Evolutionary conservation across 2,113 vertebrate species (phyloP).

Genomic region (Struthidea cinerea): DNA sequence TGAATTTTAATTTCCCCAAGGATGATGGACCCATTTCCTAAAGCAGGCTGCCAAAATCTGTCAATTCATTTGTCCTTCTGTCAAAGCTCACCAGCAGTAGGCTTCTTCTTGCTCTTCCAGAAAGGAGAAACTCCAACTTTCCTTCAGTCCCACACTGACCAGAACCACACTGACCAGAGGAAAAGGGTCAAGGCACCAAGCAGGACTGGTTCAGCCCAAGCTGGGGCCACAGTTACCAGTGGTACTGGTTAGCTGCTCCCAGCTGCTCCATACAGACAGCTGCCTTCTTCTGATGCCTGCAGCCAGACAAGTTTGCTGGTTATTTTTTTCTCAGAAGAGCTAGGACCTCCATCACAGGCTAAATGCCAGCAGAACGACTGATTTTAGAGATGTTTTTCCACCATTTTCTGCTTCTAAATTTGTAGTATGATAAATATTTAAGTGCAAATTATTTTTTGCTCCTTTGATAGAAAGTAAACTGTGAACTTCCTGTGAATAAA

Average conservation of each 20-base stretch:
- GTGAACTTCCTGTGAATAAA: not conserved
- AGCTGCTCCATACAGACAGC: not conserved
- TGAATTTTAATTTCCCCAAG: not conserved
- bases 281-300: not conserved
- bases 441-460: not conserved
- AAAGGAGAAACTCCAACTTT: not conserved
- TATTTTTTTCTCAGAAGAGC: not conserved
- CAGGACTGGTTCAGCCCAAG: not conserved
- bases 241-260: not conserved
- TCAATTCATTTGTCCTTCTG: not conserved
- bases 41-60: not conserved
- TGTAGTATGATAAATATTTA: not conserved
- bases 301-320: not conserved
- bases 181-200: not conserved
- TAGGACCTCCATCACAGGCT: not conserved
- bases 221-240: not conserved
- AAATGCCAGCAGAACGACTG: not conserved
- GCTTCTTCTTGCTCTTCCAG: not conserved
- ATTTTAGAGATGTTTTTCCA: not conserved
- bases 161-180: not conserved
- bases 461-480: not conserved
- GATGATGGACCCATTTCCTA: not conserved
- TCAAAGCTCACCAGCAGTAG: not conserved
- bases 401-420: not conserved
- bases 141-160: not conserved